Conservation (phyloP, 2,797 vertebrate genomes). For the Stomatorhinus walkeri region DNA sequence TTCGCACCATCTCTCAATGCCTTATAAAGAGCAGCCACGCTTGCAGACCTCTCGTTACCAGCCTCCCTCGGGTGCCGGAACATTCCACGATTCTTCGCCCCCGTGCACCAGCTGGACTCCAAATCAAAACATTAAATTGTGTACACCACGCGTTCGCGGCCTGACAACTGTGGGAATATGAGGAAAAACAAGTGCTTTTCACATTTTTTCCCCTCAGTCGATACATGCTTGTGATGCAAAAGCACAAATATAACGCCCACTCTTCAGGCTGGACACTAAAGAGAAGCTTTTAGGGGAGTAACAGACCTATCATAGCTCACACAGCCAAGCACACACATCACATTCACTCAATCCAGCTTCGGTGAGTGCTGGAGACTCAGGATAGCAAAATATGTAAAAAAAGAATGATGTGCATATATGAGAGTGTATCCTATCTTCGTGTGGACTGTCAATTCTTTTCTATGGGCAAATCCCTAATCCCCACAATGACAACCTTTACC, state of each 20-base stretch:
- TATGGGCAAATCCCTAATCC: not conserved
- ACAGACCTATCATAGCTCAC: not conserved
- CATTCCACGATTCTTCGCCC: conserved; percentile 26
- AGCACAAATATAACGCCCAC: conserved; percentile 33
- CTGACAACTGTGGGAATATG: conserved; percentile 19
- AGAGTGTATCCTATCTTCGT: not conserved
- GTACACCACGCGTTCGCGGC: conserved; percentile 22
- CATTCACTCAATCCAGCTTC: conserved; percentile 31
- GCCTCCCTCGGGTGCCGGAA: conserved; percentile 45
- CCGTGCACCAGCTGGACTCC: conserved; percentile 42
- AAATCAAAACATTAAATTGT: conserved; percentile 42
- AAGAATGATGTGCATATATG: not conserved
- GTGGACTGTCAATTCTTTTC: not conserved
- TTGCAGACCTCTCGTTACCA: conserved; percentile 43
- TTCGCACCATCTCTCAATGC: conserved; percentile 63
- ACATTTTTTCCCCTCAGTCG: conserved; percentile 35
- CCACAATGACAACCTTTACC: not conserved
- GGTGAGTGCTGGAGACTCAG: not conserved
- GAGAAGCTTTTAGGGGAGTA: not conserved
- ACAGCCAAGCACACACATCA: not conserved
- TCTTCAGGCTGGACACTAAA: conserved; percentile 23
- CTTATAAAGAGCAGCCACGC: conserved; percentile 58
- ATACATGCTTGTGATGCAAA: conserved; percentile 34
- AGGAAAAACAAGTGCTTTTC: conserved; percentile 27
- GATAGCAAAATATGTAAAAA: not conserved